phyloP scores from a whole-genome alignment of 1,140 invertebrate species.

The Lepidurus apus region DNA sequence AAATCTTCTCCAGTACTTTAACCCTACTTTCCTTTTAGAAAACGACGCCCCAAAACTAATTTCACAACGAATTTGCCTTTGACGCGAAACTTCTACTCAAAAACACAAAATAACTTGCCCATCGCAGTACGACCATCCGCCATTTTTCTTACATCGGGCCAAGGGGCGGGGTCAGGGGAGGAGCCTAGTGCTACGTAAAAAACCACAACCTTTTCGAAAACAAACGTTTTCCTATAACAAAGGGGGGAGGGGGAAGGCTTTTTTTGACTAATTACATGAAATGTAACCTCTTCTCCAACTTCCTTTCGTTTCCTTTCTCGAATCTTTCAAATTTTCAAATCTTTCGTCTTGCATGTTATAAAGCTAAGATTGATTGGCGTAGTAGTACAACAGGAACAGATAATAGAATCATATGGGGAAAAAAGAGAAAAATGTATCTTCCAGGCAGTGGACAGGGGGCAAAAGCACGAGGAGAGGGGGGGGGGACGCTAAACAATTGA shows the following conservation, averaged over 20 bases:
- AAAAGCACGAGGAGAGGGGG: neutral
- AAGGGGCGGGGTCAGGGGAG: neutral
- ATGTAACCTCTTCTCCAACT: too few relatives aligned
- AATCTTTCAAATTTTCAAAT: neutral
- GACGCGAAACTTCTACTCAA: too few relatives aligned
- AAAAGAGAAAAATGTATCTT: neutral
- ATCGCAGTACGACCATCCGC: too few relatives aligned
- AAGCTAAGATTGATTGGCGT: constrained; percentile 15
- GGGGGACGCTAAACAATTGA: neutral
- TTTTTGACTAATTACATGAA: neutral
- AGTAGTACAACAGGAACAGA: too few relatives aligned
- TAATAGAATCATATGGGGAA: neutral
- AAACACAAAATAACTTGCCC: too few relatives aligned
- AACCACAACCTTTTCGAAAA: constrained; percentile 19
- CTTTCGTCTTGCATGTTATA: neutral
- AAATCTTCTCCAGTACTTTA: too few relatives aligned
- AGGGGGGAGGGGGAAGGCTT: neutral
- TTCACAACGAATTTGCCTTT: too few relatives aligned
- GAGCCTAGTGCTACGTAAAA: constrained; percentile 2
- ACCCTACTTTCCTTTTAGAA: too few relatives aligned
- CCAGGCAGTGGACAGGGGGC: neutral
- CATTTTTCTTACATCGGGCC: too few relatives aligned
- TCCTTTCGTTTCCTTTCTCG: too few relatives aligned
- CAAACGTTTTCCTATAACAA: constrained; percentile 11
- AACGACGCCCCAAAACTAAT: too few relatives aligned